Base-by-base conservation (phyloP, 2,113 vertebrate species). In the Thalassarche chlororhynchos region DNA sequence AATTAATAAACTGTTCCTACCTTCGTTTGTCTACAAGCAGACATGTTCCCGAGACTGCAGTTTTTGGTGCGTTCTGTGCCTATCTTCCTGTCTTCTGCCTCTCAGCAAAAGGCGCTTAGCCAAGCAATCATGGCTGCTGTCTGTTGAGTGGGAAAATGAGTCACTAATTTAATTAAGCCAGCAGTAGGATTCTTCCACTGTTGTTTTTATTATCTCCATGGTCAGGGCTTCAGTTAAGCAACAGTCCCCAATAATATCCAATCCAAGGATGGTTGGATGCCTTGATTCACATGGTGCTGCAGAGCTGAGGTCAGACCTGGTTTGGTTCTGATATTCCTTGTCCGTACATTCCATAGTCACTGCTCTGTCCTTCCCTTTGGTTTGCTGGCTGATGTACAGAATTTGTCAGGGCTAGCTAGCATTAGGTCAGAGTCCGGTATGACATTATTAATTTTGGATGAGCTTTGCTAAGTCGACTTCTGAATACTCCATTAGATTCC, bases 341-440 rank as follows among this genome's bases (percentile, higher is more conserved):
- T 28, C 57, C 6, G 0, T 20, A 16, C 9, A 34, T 36, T 25
- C 20, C 8, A 0, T 84, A 40, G 19, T 54, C 4, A 4, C 42
- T 68, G 46, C 15, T 85, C 44, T 55, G 14, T 17, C 55, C 51
- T 87, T 90, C 52, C 25, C 40, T 87, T 84, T 34, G 29, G 26
- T 72, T 65, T 85, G 5, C n/a, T 85, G 64, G 4, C 10, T 60
- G 47, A 58, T 32, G 5, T 47, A 54, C 21, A 51, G 51, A 82
- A 24, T 40, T 77, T 40, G 14, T 51, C 49, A 61, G 46, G 44
- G 8, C 19, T 65, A 38, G 14, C 17, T 34, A 18, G 17, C n/a
- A 25, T 49, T 81, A 76, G 54, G 9, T 36, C 44, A 16, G 17
- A 54, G 20, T 47, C 47, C 76, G 46, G 25, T 32, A 21, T 51